Conservation (phyloP, 2,888 invertebrate species). For the Zhengitettix transpicula region DNA sequence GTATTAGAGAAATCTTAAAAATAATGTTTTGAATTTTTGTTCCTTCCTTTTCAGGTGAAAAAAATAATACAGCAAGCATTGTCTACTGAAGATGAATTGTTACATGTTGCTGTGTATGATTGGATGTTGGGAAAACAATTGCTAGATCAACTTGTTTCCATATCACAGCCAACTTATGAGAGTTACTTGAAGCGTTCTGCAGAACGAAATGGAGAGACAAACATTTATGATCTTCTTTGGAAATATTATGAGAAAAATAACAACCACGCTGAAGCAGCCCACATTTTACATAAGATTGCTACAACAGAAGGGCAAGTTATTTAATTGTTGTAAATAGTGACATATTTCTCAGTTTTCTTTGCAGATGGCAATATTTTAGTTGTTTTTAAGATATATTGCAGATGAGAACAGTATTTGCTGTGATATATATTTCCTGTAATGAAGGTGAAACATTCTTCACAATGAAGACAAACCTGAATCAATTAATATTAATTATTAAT, state of each 20-base stretch:
- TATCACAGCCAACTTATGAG: slow-evolving; percentile 56
- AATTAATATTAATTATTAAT: too few species aligned
- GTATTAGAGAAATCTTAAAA: too few species aligned
- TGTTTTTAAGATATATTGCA: too few species aligned
- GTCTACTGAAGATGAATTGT: slow-evolving; percentile 56
- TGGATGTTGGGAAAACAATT: slow-evolving; percentile 75
- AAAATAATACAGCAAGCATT: slow-evolving; percentile 29
- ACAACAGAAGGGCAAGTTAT: slow-evolving; percentile 43
- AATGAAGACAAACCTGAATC: too few species aligned
- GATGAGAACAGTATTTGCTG: too few species aligned
- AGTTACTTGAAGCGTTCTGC: slow-evolving; percentile 42
- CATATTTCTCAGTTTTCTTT: too few species aligned
- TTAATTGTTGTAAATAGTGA: neutral
- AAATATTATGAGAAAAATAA: slow-evolving; percentile 86
- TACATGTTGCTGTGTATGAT: slow-evolving; percentile 82
- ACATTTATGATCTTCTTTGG: slow-evolving; percentile 75
- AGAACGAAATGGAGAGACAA: slow-evolving; percentile 36
- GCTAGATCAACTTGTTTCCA: slow-evolving; percentile 47
- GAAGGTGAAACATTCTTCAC: too few species aligned
- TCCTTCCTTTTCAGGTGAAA: slow-evolving; percentile 30
- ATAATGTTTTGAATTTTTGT: too few species aligned
- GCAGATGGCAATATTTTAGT: too few species aligned
- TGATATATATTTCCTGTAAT: too few species aligned
- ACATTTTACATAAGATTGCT: slow-evolving; percentile 75
- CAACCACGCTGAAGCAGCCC: slow-evolving; percentile 83